Evolutionary conservation across 2,113 vertebrate genomes (phyloP).

Genomic region (Ophthalmotilapia sp.): DNA sequence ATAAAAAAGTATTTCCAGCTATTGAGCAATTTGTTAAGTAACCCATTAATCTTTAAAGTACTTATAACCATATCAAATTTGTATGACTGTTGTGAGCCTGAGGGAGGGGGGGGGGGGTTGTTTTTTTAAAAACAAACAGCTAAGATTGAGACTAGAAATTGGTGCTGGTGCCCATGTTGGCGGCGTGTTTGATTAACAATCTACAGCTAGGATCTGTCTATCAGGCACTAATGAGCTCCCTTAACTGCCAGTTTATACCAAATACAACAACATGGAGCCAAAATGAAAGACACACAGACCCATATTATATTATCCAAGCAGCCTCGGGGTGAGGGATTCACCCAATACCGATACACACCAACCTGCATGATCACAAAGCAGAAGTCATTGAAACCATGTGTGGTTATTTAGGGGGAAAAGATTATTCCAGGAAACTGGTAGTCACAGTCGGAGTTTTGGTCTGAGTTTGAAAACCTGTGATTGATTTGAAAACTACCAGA

Average conservation of each 20-base stretch:
- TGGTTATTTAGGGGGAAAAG: slow-evolving; percentile 40
- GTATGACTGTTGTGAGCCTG: neutral
- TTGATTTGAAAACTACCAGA: slow-evolving; percentile 57
- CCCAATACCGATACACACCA: slow-evolving; percentile 33
- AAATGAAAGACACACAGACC: slow-evolving; percentile 10
- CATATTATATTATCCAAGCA: slow-evolving; percentile 34
- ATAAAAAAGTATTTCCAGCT: neutral
- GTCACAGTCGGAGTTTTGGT: slow-evolving; percentile 51
- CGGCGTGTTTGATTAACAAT: neutral
- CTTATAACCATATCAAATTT: neutral
- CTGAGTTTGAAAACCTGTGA: slow-evolving; percentile 27
- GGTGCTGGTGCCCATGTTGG: neutral
- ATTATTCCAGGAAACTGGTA: slow-evolving; percentile 59
- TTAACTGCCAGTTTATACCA: neutral
- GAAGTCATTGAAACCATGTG: slow-evolving; percentile 57
- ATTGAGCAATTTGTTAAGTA: neutral
- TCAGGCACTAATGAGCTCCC: slow-evolving; percentile 27
- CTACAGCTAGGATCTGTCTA: slow-evolving; percentile 1
- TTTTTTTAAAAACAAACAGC: neutral
- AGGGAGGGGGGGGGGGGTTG: no score
- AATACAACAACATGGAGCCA: slow-evolving; percentile 3
- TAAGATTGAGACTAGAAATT: neutral
- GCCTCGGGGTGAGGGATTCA: slow-evolving; percentile 34
- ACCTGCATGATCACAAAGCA: slow-evolving; percentile 49
- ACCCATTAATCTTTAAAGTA: neutral